Evolutionary conservation across 2,113 vertebrate genomes (phyloP), one percentile per base, ranked within the genome.

Genomic region (Phyllostomus hastatus): DNA sequence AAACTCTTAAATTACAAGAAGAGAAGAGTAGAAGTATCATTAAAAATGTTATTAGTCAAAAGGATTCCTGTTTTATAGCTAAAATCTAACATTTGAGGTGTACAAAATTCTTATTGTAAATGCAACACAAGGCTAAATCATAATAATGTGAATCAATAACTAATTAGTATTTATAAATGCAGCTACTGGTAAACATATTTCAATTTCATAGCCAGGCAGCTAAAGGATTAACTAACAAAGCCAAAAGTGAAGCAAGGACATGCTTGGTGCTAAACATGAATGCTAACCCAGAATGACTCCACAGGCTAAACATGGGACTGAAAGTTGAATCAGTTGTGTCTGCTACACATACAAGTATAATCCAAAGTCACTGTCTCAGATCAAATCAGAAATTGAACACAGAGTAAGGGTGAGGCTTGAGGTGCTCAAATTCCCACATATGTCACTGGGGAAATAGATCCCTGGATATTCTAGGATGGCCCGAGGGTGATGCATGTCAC

Each of bases 131-230:
- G 38, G 14, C 90, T 97, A 95, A 97, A 94, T 96, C 90, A 95
- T 90, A 81, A 94, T 95, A 97, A 92, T 92, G 94, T 88, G 92
- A 96, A 94, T 97, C 96, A 86, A 97, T 97, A 97, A 88, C 84
- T 92, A 92, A 95, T 97, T 97, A 98, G 92, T 90, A 97, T 94
- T 97, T 96, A 92, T 97, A 96, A 97, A 95, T 95, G 92, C 67
- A 94, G 54, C 90, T 95, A 79, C 94, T 50, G 67, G 78, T 94
- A 78, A 91, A 88, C 76, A 86, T 97, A 96, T 92, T 97, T 98
- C 95, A 97, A 35, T 97, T 97, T 97, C 95, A 90, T 86, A 70
- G 92, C 82, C 91, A 84, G 41, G 79, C 85, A 91, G 69, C n/a
- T 24, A 59, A 35, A 90, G 64, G 90, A 96, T 95, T 28, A 10